Evolutionary conservation across 2,113 vertebrate species (phyloP), one percentile per base, ranked within the genome.

Genomic region (Stigmatopora argus): DNA sequence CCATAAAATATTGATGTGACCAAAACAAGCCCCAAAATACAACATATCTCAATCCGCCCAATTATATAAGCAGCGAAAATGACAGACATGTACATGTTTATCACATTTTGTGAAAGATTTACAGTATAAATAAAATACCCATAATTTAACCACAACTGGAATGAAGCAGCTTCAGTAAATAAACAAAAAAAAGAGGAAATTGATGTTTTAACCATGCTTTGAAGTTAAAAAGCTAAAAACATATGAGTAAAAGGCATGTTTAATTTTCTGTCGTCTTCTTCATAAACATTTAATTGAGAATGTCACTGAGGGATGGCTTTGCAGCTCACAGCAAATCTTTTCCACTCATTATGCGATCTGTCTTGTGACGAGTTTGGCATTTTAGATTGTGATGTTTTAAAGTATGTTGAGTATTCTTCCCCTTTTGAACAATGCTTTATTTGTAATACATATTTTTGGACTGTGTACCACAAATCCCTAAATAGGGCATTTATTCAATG

Each of bases 21-120:
- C n/a, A 60, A 60, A 60, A 60, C 10, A 14, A 59, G 17, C 4
- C 34, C 57, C 38, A 45, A 44, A 61, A 61, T 41, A 60, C 58
- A 60, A 19, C 10, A n/a, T 41, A 19, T 13, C 5, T 38, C n/a
- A 60, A 11, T 60, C n/a, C 38, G 19, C 58, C 58, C 44, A n/a
- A 59, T 59, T 59, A 1, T 38, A 19, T 59, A 11, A 8, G 35
- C 41, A 44, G 5, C 44, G 3, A 61, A 14, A 38, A 21, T 21
- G n/a, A 41, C 34, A 60, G 34, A 9, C 52, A 14, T 12, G 19
- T 14, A 14, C 23, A 21, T 31, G 26, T 56, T 23, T 44, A 18
- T 45, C 7, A 61, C 10, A 38, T 45, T 61, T 61, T 18, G 58
- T 60, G 35, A 14, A 21, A 60, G 58, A 19, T 41, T 53, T 21